A percentile compares a stretch with the other conserved stretches of the same genome.
These are phyloP conservation scores for Margarornis squamiger DNA, from an alignment of 2,797 vertebrate species.

Conservation along the genomic window DNA sequence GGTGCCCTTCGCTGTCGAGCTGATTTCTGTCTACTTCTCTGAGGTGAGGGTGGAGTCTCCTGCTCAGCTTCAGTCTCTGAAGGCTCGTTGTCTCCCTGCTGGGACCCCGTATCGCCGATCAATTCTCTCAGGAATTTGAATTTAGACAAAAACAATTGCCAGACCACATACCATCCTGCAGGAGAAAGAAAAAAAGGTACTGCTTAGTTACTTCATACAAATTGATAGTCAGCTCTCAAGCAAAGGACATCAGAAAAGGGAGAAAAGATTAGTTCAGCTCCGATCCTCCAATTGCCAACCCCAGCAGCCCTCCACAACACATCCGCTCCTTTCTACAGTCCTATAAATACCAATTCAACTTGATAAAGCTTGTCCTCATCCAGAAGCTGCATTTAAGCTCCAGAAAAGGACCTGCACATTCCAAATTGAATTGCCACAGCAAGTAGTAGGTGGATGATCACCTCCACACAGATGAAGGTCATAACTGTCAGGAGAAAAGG, in stretches of 20 bases:
- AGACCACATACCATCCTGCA: conserved; percentile 98
- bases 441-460: background rate
- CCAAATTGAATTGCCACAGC: background rate
- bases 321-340: background rate
- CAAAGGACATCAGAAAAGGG: background rate
- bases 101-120: conserved; percentile 89
- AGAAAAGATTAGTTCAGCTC: background rate
- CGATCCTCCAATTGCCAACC: background rate
- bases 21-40: conserved; percentile 79
- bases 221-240: background rate
- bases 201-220: background rate
- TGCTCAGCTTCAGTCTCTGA: conserved; percentile 84
- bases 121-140: conserved; percentile 98
- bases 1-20: conserved; percentile 83
- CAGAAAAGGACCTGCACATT: background rate
- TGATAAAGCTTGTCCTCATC: background rate
- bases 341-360: background rate
- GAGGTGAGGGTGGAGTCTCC: conserved; percentile 63
- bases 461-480: background rate
- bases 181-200: background rate
- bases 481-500: background rate
- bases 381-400: background rate
- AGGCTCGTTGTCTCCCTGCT: conserved; percentile 85
- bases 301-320: background rate
- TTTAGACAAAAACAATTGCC: conserved; percentile 97